Evolutionary conservation across 1,140 invertebrate genomes (phyloP).

Genomic region (Heliconius hewitsoni): DNA sequence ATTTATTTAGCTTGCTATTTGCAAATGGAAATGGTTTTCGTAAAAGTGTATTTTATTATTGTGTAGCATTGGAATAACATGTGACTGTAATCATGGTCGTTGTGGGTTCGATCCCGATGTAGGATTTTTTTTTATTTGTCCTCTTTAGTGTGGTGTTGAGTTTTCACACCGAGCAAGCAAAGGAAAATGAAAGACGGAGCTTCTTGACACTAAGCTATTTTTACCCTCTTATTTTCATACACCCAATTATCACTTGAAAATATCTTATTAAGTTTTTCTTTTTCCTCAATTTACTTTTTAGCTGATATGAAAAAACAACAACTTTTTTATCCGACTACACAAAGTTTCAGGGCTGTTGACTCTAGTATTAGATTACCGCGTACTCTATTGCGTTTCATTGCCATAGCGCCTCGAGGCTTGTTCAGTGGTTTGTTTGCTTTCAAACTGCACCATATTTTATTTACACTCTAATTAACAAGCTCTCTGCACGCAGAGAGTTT

Average conservation of each 20-base stretch:
- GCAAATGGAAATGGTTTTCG: neutral
- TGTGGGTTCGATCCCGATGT: neutral
- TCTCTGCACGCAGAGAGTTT: neutral
- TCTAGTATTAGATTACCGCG: slow-evolving; percentile 33
- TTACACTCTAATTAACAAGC: slow-evolving; percentile 25
- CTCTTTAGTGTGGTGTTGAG: neutral
- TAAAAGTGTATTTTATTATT: neutral
- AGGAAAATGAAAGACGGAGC: neutral
- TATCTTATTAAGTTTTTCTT: neutral
- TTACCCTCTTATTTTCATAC: neutral
- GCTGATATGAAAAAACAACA: neutral
- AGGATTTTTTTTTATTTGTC: neutral
- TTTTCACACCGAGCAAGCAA: neutral
- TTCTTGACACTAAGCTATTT: neutral
- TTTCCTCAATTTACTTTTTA: neutral
- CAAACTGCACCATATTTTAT: slow-evolving; percentile 22
- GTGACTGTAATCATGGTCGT: neutral
- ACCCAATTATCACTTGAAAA: neutral
- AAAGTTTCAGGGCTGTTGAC: slow-evolving; percentile 23
- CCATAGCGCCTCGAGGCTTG: slow-evolving; percentile 22
- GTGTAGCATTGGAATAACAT: neutral
- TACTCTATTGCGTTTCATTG: slow-evolving; percentile 32
- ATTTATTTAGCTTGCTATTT: neutral
- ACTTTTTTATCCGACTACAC: slow-evolving; percentile 9
- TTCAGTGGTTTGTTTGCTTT: slow-evolving; percentile 31